Percentiles rank a stretch among this genome's conserved stretches.
phyloP scores from a whole-genome alignment of 2,113 vertebrate genomes.

The Odontophorus gujanensis region DNA sequence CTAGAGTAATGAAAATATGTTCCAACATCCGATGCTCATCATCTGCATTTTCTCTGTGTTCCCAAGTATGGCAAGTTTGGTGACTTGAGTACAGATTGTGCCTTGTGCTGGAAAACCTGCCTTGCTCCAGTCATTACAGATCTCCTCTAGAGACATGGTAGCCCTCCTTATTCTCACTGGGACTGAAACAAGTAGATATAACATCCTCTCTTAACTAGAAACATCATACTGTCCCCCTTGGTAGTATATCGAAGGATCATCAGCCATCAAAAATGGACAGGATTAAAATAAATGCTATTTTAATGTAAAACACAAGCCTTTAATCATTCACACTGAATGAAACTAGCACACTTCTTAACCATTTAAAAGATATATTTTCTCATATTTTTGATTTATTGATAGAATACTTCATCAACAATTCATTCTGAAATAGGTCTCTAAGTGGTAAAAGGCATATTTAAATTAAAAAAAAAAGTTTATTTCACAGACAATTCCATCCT shows the following conservation, averaged over 20 bases:
- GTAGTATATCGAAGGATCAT: background rate
- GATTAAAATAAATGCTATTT: background rate
- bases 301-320: background rate
- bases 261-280: background rate
- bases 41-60: background rate
- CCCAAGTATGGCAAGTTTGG: accelerated
- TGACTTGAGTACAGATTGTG: background rate
- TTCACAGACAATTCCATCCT: background rate
- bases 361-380: background rate
- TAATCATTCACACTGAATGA: background rate
- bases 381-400: background rate
- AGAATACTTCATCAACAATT: background rate
- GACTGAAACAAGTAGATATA: background rate
- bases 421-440: background rate
- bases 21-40: background rate
- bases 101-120: background rate
- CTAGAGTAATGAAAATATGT: background rate
- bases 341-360: background rate
- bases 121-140: background rate
- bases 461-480: background rate
- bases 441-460: background rate
- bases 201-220: background rate
- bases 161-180: background rate
- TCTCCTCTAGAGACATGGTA: background rate
- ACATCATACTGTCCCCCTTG: background rate